Conservation (phyloP, 2,797 vertebrate genomes). For the Acrossocheilus wenchowensis region DNA sequence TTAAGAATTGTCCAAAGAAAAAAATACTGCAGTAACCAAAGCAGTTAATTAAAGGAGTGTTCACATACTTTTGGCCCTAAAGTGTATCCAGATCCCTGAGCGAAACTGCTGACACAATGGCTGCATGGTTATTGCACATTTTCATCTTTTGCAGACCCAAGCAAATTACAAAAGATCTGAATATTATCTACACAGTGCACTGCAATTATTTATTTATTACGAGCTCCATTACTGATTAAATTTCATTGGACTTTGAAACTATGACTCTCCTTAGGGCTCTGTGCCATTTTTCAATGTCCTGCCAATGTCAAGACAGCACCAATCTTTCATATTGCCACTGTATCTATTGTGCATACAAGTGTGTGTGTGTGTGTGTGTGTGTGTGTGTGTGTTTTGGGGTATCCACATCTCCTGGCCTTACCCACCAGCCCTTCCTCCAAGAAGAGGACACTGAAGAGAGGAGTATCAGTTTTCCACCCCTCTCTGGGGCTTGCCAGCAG, state of each 20-base stretch:
- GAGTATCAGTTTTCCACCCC: constrained; percentile 68
- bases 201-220: background rate
- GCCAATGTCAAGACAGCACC: background rate
- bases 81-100: background rate
- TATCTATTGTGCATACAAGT: background rate
- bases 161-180: background rate
- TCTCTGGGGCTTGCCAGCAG: constrained; percentile 57
- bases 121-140: background rate
- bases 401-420: constrained; percentile 33
- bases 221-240: background rate
- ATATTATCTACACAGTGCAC: background rate
- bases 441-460: constrained; percentile 31
- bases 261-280: background rate
- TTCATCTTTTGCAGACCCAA: background rate
- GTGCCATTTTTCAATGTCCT: background rate
- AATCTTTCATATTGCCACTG: background rate
- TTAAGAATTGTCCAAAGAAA: background rate
- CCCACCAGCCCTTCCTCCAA: constrained; percentile 24
- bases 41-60: background rate
- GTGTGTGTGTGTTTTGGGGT: constrained; percentile 9
- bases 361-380: background rate
- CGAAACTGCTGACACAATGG: background rate
- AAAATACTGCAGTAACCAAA: background rate
- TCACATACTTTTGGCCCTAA: background rate
- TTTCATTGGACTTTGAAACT: background rate